Evolutionary conservation across 1,140 invertebrate species (phyloP), one percentile per base, ranked within the genome.

Genomic region (Bombus ignitus): DNA sequence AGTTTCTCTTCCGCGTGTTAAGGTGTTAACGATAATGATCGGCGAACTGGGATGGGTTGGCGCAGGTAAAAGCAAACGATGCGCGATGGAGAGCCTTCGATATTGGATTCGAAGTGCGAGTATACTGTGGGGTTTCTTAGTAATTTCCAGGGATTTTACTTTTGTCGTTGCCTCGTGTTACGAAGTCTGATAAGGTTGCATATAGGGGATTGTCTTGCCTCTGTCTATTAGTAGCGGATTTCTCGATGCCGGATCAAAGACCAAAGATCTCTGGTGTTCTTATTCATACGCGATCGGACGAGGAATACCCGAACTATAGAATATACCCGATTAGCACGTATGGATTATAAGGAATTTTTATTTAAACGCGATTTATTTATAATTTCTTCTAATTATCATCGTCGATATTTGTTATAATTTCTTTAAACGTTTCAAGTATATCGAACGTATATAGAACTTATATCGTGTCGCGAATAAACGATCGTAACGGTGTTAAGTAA

Each of bases 141-240:
- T 35, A 62, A 83, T 57, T 84, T 66, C 57, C n/a, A 9, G 47
- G 59, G 72, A 75, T 84, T 84, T 84, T 84, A 84, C 74, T 71
- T 77, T 78, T 39, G 71, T 83, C n/a, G 77, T 39, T 42, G 44
- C 35, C 12, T n/a, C 8, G 9, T 9, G 81, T 2, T 42, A 18
- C 42, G 15, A 32, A 70, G 47, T 35, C 32, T 12, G 81, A 82
- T 75, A 82, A 74, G 13, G 57, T 82, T 32, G 5, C 32, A 59
- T 32, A 68, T 42, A 75, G 66, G 42, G 66, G 66, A 81, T 88
- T 80, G 59, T 66, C 59, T 84, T 66, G 76, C 28, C 71, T 73
- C 62, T 47, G 57, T 83, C 44, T 71, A 80, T 87, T 87, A 88
- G 65, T 42, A 35, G 47, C 42, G 39, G 42, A 78, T 47, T 62